A percentile compares a stretch with the other conserved stretches of the same genome.
Conservation (phyloP, 2,888 invertebrate species). For the Agrypnus murinus region DNA sequence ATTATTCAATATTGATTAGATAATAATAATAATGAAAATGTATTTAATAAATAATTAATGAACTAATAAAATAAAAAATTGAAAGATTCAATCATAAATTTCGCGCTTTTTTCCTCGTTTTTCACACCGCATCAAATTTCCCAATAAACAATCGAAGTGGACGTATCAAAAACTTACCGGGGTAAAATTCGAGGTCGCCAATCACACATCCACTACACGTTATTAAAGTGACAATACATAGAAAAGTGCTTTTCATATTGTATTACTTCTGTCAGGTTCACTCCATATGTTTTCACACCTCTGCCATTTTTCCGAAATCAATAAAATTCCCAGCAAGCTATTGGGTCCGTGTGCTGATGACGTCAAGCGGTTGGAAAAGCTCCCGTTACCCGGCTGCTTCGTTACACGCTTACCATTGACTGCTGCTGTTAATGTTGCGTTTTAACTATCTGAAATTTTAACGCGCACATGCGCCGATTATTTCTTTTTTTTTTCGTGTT, state of each 20-base stretch:
- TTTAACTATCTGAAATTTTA: constrained; percentile 45
- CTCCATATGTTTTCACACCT: constrained; percentile 69
- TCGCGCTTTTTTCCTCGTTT: constrained; percentile 21
- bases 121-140: not conserved
- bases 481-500: constrained; percentile 24
- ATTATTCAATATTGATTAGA: too few species aligned
- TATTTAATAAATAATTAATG: too few species aligned
- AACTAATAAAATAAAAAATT: too few species aligned
- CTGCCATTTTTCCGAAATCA: constrained; percentile 69
- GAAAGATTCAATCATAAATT: not conserved
- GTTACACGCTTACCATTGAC: constrained; percentile 56
- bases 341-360: constrained; percentile 61
- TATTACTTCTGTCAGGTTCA: constrained; percentile 60
- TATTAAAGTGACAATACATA: constrained; percentile 65
- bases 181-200: constrained; percentile 66
- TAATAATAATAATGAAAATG: too few species aligned
- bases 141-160: not conserved
- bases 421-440: constrained; percentile 51
- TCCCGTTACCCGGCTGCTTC: constrained; percentile 52
- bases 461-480: constrained; percentile 59
- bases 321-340: constrained; percentile 66
- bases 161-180: constrained; percentile 62
- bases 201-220: constrained; percentile 64
- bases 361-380: constrained; percentile 60
- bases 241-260: constrained; percentile 67